Percentiles rank a stretch among this genome's conserved stretches.
Evolutionary conservation across 1,140 invertebrate genomes (phyloP).

Genomic region (Drosophila rufa): DNA sequence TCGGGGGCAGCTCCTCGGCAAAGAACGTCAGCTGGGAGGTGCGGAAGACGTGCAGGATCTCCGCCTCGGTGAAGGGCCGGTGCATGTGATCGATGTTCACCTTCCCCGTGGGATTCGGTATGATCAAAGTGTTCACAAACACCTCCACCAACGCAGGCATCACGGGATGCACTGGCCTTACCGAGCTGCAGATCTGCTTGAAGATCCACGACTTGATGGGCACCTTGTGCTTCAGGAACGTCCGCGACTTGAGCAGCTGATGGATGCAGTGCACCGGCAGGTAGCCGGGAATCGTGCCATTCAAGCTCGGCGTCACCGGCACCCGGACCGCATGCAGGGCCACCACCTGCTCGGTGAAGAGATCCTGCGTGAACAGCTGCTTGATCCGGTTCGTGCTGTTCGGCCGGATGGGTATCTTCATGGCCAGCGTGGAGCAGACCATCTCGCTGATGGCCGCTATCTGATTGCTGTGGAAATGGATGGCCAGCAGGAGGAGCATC

Average conservation of each 20-base stretch:
- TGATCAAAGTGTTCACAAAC: slow-evolving; percentile 96
- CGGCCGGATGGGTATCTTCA: slow-evolving; percentile 96
- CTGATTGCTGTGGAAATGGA: slow-evolving; percentile 98
- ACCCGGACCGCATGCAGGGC: slow-evolving; percentile 98
- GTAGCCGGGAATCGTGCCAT: slow-evolving; percentile 95
- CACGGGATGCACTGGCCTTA: slow-evolving; percentile 95
- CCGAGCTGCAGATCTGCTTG: slow-evolving; percentile 94
- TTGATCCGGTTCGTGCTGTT: slow-evolving; percentile 97
- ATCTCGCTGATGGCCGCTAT: slow-evolving; percentile 95
- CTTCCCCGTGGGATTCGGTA: slow-evolving; percentile 88
- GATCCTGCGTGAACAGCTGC: slow-evolving; percentile 98
- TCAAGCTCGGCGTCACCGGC: slow-evolving; percentile 95
- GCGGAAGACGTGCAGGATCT: slow-evolving; percentile 94
- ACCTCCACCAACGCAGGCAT: slow-evolving; percentile 97
- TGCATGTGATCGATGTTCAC: slow-evolving; percentile 90
- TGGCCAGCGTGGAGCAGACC: slow-evolving; percentile 96
- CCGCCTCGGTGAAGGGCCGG: slow-evolving; percentile 95
- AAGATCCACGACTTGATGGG: slow-evolving; percentile 98
- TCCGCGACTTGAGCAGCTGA: slow-evolving; percentile 96
- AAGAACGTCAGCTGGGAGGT: slow-evolving; percentile 88
- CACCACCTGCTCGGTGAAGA: slow-evolving; percentile 99
- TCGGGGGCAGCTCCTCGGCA: slow-evolving; percentile 86
- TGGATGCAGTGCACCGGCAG: slow-evolving; percentile 99
- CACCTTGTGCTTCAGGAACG: slow-evolving; percentile 98
- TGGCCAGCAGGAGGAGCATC: slow-evolving; percentile 97